Evolutionary conservation across 2,888 invertebrate species (phyloP), one percentile per base, ranked within the genome.

Genomic region (Euspilapteryx auroguttella): DNA sequence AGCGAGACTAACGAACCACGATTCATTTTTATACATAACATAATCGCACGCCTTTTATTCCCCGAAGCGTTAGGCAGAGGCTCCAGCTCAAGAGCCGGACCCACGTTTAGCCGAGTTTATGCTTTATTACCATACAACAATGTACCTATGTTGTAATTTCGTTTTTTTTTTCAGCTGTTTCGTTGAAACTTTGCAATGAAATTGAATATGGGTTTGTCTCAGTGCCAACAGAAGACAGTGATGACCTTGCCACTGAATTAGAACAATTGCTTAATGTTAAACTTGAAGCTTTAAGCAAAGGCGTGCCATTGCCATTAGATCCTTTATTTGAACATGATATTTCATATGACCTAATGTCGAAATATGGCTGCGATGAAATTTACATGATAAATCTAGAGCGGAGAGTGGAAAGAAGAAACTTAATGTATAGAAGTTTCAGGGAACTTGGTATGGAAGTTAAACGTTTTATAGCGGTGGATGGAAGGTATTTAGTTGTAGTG

Each of bases 371-470:
- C 37, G 86, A 89, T 52, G 79, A 86, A 49, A 84, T 97, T 28
- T 99, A 85, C 49, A 84, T 98, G 84, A 96, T 99, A 10, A 99
- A 99, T 65, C 69, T 99, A 34, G 73, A 83, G 36, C 73, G 98
- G 31, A 77, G 99, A 30, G 80, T 82, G 0, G 92, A 95, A 45
- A 76, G 96, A 32, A 69, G 88, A 23, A 45, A 55, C 4, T 78
- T 91, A 40, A 99, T 99, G 97, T 57, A 82, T 30, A 49, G 73
- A 21, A 84, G 86, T 33, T 89, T 98, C 40, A 76, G 85, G 24
- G 87, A 89, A 42, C 65, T 97, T 1, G 94, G 94, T 1, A 71
- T 97, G 41, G 78, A 86, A n/a, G 87, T 81, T 1, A 83, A 83
- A 29, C 52, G 81, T 29, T 61, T 91, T n/a, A 80, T 86, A 33